These are phyloP conservation scores for Paradoxurus hermaphroditus DNA, from an alignment of 2,113 vertebrate species.

Conservation along the genomic window DNA sequence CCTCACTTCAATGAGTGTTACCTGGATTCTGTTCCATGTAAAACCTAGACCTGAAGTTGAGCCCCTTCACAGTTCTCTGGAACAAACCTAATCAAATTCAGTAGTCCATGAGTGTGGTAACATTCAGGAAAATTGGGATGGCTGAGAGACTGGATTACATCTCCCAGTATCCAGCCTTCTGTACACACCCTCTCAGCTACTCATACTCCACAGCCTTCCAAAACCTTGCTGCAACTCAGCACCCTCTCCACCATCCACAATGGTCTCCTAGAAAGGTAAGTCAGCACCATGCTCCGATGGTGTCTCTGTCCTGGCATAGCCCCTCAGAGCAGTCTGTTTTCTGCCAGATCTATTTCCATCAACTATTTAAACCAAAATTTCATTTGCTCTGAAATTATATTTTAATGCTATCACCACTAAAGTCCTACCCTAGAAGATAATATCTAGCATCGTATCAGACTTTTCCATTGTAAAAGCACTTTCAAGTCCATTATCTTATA, in stretches of 20 bases:
- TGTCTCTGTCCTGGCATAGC: background rate
- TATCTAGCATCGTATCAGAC: background rate
- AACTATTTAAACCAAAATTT: conserved; percentile 2
- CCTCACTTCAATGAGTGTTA: background rate
- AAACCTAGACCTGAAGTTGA: background rate
- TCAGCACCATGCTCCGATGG: background rate
- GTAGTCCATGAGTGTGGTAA: background rate
- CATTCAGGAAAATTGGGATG: background rate
- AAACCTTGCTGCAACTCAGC: background rate
- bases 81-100: background rate
- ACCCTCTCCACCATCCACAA: background rate
- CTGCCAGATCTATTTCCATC: background rate
- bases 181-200: background rate
- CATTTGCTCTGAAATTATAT: background rate
- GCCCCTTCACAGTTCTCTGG: background rate
- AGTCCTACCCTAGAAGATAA: background rate
- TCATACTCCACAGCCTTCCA: background rate
- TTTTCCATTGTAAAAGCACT: background rate
- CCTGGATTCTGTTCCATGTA: background rate
- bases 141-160: background rate
- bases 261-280: background rate
- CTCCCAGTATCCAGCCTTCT: background rate
- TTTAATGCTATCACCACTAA: background rate
- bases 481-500: background rate
- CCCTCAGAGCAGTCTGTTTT: background rate